A percentile compares a stretch with the other conserved stretches of the same genome.
These are phyloP conservation scores for Brachyistius frenatus DNA, from an alignment of 2,113 vertebrate species.

Conservation along the genomic window DNA sequence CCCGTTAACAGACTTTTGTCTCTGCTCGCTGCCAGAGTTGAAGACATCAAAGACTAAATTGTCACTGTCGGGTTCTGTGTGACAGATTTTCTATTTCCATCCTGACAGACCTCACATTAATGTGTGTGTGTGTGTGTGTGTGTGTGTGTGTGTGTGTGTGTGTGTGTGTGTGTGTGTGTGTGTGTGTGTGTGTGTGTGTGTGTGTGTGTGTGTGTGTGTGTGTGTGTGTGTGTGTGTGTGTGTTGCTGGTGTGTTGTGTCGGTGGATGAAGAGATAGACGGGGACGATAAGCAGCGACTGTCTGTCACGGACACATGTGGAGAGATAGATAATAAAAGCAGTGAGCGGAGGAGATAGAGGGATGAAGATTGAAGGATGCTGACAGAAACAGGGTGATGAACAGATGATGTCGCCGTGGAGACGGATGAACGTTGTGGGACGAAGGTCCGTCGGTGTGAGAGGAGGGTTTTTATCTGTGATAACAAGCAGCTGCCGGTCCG, in stretches of 20 bases:
- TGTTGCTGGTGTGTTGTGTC: neutral
- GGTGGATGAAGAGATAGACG: neutral
- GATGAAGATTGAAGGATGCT: neutral
- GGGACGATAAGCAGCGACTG: neutral
- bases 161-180: no score
- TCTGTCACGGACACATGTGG: neutral
- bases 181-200: no score
- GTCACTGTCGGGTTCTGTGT: conserved; percentile 15
- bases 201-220: no score
- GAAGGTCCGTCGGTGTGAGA: no score
- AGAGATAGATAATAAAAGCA: neutral
- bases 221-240: no score
- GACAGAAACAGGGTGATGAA: neutral
- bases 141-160: no score
- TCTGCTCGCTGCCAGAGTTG: conserved; percentile 25
- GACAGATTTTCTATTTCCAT: conserved; percentile 41
- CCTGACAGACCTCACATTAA: conserved; percentile 32
- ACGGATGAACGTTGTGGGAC: no score
- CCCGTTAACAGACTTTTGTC: conserved; percentile 40
- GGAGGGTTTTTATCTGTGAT: no score
- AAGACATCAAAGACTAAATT: conserved; percentile 41
- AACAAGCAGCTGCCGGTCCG: no score
- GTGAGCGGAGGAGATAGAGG: neutral
- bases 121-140: neutral
- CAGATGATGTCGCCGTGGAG: neutral